Base-by-base conservation (phyloP, 2,888 invertebrate species). In the Heliconius aoede region DNA sequence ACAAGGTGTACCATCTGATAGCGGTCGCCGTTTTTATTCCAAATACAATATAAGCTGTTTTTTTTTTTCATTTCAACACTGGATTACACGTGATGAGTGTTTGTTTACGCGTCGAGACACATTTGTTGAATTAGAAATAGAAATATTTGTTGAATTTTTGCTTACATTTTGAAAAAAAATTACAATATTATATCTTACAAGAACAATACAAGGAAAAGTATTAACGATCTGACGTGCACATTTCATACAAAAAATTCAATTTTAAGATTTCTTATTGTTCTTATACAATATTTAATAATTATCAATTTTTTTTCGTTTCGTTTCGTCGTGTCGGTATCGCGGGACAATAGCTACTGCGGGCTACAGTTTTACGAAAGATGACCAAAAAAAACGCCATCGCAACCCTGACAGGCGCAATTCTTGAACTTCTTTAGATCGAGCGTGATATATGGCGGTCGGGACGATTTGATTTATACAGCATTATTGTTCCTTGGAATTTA, bases 361-460 rank as follows among this genome's bases (percentile, higher is more conserved):
- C 61, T 69, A 62, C 62, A 77, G 62, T 62, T 73, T 68, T 69
- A 36, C 40, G 68, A 73, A 76, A 55, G 69, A 77, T 73, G 69
- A 58, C 83, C 76, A 78, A 80, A 83, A 86, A 85, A 83, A 74
- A 82, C 46, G 0, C 65, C 51, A 84, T 78, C 80, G 68, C 73
- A 24, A 83, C 81, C 82, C 83, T 83, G 87, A 87, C 87, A 85
- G 87, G 77, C 84, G 86, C 86, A 83, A 86, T 87, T 85, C 86
- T 87, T 86, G 82, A 83, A 82, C 82, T 83, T 79, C 85, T 82
- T 79, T 84, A 83, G 81, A 84, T 82, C 84, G 84, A 36, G 32
- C 78, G 86, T 89, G 90, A 90, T 89, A 83, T 90, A 90, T 88
- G 86, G 83, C 82, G 80, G 65, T 62, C 82, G 82, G 82, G 82